phyloP scores from a whole-genome alignment of 1,140 invertebrate species.

The Steinernema khuongi region DNA sequence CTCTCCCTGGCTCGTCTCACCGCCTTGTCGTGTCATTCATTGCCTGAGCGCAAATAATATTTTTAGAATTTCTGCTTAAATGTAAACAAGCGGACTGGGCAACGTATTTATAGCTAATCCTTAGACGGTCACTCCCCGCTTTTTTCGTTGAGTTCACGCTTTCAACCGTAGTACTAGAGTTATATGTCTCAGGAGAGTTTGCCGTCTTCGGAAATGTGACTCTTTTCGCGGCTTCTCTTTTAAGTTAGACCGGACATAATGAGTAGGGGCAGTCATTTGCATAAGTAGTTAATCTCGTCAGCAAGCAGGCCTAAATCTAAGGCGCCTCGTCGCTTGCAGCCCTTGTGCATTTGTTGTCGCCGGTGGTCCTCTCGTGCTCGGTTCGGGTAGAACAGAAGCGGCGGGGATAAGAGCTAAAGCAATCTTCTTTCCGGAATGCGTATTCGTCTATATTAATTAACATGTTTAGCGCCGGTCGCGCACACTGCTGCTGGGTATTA shows the following conservation, averaged over 20 bases:
- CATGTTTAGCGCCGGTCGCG: constrained; percentile 12
- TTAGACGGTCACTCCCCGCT: too few relatives aligned
- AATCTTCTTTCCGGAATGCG: background rate
- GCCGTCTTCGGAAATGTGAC: too few relatives aligned
- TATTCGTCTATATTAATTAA: constrained; percentile 17
- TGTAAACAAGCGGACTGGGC: background rate
- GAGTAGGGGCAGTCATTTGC: background rate
- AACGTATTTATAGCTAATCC: constrained; percentile 6
- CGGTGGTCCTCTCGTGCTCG: background rate
- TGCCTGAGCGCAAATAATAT: background rate
- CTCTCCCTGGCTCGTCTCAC: background rate
- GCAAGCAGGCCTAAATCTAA: background rate
- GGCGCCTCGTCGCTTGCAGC: background rate
- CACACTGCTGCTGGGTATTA: background rate
- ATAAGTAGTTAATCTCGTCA: background rate
- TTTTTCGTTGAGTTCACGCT: too few relatives aligned
- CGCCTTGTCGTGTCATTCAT: constrained; percentile 7
- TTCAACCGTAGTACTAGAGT: too few relatives aligned
- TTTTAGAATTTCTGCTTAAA: background rate
- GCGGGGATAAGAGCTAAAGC: background rate
- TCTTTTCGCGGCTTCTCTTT: too few relatives aligned
- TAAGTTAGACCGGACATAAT: too few relatives aligned
- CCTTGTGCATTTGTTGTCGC: background rate
- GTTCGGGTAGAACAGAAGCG: background rate
- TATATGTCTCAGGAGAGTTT: too few relatives aligned